Evolutionary conservation across 2,113 vertebrate genomes (phyloP).

Genomic region (Marmota monax): DNA sequence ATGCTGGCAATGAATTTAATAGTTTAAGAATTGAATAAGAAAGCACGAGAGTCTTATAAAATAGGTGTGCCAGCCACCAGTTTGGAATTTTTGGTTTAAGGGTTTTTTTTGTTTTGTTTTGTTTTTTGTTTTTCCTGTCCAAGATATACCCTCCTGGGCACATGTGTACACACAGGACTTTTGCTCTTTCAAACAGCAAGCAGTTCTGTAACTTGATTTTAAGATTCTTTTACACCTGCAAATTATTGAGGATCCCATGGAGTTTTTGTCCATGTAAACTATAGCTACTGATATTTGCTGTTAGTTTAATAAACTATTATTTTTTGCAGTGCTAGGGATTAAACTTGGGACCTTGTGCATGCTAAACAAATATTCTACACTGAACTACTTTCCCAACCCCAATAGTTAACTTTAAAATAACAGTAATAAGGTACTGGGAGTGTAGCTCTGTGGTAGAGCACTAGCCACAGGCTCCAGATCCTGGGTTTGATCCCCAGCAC

Average conservation of each 20-base stretch:
- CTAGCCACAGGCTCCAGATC: too few relatives aligned
- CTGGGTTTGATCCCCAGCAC: neutral
- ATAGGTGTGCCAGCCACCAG: neutral
- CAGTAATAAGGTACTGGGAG: neutral
- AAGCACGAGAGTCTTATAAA: neutral
- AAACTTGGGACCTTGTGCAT: neutral
- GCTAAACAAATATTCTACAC: neutral
- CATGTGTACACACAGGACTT: neutral
- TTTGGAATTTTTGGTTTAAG: neutral
- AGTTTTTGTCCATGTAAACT: neutral
- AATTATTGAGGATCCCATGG: neutral
- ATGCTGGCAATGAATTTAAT: neutral
- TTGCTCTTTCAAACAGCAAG: neutral
- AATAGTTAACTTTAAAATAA: neutral
- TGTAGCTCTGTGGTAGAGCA: neutral
- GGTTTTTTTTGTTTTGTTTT: constrained; percentile 18
- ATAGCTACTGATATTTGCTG: neutral
- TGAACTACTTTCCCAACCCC: neutral
- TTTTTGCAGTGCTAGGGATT: neutral
- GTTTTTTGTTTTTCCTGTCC: neutral
- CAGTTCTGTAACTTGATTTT: too few relatives aligned
- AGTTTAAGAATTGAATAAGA: neutral
- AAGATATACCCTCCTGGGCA: neutral
- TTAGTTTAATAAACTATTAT: neutral
- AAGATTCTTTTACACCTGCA: neutral